Base-by-base conservation (phyloP, 2,888 invertebrate genomes). In the Hydrotaea diabolus region DNA sequence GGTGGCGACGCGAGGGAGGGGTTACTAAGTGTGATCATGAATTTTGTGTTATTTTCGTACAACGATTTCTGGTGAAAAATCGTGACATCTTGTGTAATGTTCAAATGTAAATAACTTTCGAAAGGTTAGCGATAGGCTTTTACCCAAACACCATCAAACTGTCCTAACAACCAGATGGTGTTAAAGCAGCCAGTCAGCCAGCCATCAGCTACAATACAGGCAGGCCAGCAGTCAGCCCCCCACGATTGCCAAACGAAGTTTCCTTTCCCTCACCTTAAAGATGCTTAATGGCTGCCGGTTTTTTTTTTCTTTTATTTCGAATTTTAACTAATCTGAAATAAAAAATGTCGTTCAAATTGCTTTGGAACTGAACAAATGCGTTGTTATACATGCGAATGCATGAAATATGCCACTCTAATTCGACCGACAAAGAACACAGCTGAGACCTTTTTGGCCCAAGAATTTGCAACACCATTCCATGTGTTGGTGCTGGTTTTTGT, bases 91-190 rank as follows among this genome's bases (percentile, higher is more conserved):
- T 82, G 82, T 82, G 85, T 82, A 85, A 85, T 85, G 69, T 82
- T 77, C 62, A 85, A 85, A 85, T 85, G 85, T 85, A 85, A 85
- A 85, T 85, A 85, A 85, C 85, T 82, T 85, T 85, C 85, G 85
- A 85, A 85, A 85, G 85, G 85, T 85, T 82, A 82, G 85, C 77
- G 85, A 85, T 85, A 85, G 85, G 85, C 85, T 85, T 85, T 82
- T 85, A 80, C 81, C 75, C 79, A 80, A 82, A 85, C 79, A 62
- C 74, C 82, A 82, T 77, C 75, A 49, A 69, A 66, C 69, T 21
- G 39, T 59, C 69, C 80, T 72, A 77, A 78, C 82, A 80, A 64
- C 46, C 82, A 74, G 72, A 80, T 77, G 82, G 74, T 82, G 79
- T 85, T 85, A 77, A 69, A 77, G 79, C 26, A 71, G 77, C 49